Percentiles rank a stretch among this genome's conserved stretches.
Conservation (phyloP, 23 tunicate species). For the Ciona savignyi region DNA sequence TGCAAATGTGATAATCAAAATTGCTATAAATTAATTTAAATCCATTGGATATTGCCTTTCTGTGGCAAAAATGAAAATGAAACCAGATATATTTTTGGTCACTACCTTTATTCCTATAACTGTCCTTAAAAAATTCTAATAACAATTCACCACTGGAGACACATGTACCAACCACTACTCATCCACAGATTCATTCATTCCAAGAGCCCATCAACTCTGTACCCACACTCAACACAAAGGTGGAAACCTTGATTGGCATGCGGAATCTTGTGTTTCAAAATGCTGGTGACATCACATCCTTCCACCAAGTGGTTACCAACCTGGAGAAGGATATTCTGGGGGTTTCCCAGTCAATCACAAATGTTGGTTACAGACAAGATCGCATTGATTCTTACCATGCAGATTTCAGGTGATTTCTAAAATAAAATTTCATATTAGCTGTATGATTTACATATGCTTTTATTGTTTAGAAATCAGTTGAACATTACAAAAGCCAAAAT, state of each 20-base stretch:
- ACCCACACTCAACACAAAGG: conserved; percentile 20
- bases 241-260: conserved; percentile 24
- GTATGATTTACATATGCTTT: too few species aligned
- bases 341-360: neutral
- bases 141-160: too few species aligned
- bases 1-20: too few species aligned
- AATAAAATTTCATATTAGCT: neutral
- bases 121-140: too few species aligned
- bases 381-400: conserved; percentile 40
- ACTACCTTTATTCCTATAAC: too few species aligned
- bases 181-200: conserved; percentile 23
- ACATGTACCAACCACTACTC: too few species aligned
- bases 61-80: too few species aligned
- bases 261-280: conserved; percentile 43
- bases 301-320: conserved; percentile 25
- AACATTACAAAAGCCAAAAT: conserved; percentile 9
- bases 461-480: conserved; percentile 2
- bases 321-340: conserved; percentile 17
- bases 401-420: conserved; percentile 25
- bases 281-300: conserved; percentile 28
- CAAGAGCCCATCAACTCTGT: conserved; percentile 34
- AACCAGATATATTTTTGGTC: too few species aligned
- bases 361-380: conserved; percentile 17
- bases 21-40: too few species aligned
- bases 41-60: too few species aligned